phyloP scores from a whole-genome alignment of 2,113 vertebrate genomes.

The Ploceus nigricollis region DNA sequence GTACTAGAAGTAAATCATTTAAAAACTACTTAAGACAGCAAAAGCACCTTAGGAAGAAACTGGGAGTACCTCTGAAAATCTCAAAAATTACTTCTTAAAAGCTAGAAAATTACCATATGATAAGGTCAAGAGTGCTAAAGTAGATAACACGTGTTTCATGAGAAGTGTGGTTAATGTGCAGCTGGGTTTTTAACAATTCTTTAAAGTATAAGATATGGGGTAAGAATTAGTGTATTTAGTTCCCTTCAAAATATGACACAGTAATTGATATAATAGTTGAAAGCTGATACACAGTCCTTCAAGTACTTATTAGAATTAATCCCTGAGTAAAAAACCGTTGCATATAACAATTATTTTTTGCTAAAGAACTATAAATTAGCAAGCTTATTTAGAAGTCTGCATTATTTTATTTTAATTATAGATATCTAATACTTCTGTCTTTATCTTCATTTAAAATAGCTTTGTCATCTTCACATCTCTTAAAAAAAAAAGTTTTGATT shows the following conservation, averaged over 20 bases:
- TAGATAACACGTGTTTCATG: slow-evolving; percentile 40
- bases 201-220: not conserved
- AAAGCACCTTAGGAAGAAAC: slow-evolving; percentile 57
- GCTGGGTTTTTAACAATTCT: slow-evolving; percentile 48
- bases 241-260: not conserved
- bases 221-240: not conserved
- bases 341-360: not conserved
- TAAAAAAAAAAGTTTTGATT: not conserved
- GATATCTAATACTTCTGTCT: not conserved
- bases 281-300: not conserved
- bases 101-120: slow-evolving; percentile 42
- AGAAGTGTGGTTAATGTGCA: slow-evolving; percentile 24
- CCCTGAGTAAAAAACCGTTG: not conserved
- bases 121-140: slow-evolving; percentile 64
- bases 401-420: not conserved
- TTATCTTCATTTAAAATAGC: not conserved
- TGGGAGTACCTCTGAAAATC: slow-evolving; percentile 14
- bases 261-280: not conserved
- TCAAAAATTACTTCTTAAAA: slow-evolving; percentile 57
- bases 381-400: not conserved
- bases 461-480: not conserved
- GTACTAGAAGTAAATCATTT: slow-evolving; percentile 50
- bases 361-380: not conserved
- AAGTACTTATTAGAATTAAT: not conserved
- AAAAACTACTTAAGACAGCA: slow-evolving; percentile 48